Evolutionary conservation across 2,888 invertebrate species (phyloP), one percentile per base, ranked within the genome.

Genomic region (Junonia oenone): DNA sequence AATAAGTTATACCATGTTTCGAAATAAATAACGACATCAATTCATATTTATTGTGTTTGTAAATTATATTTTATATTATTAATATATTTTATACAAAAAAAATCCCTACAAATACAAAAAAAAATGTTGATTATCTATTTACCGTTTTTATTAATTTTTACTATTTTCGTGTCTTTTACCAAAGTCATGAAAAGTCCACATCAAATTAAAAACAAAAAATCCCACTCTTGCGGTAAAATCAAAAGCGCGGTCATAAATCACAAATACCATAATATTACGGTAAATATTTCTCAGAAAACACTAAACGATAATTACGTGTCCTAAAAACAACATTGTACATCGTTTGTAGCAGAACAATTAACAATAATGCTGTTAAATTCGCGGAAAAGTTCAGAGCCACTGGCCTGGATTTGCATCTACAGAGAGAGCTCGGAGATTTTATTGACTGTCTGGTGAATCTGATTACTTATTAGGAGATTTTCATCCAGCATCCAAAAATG

Each of bases 341-440:
- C 40, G 40, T 48, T 54, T 47, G 40, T 22, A 43, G 40, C 48
- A 43, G 43, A 48, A 54, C 29, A 54, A 31, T 19, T 38, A 53
- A 17, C 29, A 19, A 31, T 29, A 33, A 26, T 43, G 13, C 29
- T 17, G 43, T 26, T 14, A 19, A 40, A 22, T 48, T 54, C 54
- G 40, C 14, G 26, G 48, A 54, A 54, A 33, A 15, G 43, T 47
- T 48, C 48, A 43, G 43, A 43, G 17, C 4, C 48, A 26, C 33
- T 54, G 43, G 47, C 53, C 53, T 47, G 40, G 29, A 40, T 53
- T 53, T 33, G 43, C 15, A 8, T 33, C 48, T 48, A 54, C 40
- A 35, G 26, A 43, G 15, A 37, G 14, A 14, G 6, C 5, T 14
- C 5, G 35, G 14, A 4, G 35, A 35, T 0, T 1, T 35, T 11